Conservation (phyloP, 2,888 invertebrate species). For the Hyposoter dolosus region DNA sequence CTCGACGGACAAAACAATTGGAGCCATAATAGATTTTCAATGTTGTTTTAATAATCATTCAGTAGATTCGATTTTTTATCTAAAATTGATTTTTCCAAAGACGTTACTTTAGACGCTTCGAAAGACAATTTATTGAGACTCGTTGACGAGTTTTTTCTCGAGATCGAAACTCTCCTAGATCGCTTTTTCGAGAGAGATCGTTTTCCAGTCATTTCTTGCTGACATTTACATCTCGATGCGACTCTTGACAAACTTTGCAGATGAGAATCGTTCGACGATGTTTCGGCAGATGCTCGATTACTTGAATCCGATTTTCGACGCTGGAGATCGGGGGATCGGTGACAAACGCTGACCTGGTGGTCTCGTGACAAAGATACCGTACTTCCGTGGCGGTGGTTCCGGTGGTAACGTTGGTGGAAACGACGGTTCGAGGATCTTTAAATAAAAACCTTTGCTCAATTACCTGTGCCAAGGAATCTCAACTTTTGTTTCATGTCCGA, state of each 20-base stretch:
- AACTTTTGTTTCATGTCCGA: no score
- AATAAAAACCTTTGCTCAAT: not conserved
- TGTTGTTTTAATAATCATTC: constrained; percentile 27
- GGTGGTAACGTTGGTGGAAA: constrained; percentile 79
- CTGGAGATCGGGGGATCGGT: constrained; percentile 63
- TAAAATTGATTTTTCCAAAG: constrained; percentile 68
- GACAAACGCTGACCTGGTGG: constrained; percentile 75
- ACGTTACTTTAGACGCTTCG: constrained; percentile 4
- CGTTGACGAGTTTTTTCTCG: constrained; percentile 57
- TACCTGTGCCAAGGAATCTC: no score
- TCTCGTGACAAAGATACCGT: constrained; percentile 81
- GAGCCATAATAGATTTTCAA: not conserved
- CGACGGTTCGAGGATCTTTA: constrained; percentile 81
- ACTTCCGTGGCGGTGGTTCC: constrained; percentile 81
- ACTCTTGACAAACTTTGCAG: constrained; percentile 45
- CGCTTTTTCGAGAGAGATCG: constrained; percentile 49
- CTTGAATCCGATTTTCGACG: constrained; percentile 79
- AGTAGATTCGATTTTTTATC: constrained; percentile 64
- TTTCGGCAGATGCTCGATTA: constrained; percentile 76
- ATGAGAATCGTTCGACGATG: constrained; percentile 74
- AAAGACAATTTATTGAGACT: constrained; percentile 50
- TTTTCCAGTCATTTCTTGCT: constrained; percentile 34
- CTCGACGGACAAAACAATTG: not conserved
- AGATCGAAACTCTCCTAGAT: constrained; percentile 41
- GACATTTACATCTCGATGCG: constrained; percentile 55